Evolutionary conservation across 2,113 vertebrate species (phyloP).

Genomic region (Indicator maculatus): DNA sequence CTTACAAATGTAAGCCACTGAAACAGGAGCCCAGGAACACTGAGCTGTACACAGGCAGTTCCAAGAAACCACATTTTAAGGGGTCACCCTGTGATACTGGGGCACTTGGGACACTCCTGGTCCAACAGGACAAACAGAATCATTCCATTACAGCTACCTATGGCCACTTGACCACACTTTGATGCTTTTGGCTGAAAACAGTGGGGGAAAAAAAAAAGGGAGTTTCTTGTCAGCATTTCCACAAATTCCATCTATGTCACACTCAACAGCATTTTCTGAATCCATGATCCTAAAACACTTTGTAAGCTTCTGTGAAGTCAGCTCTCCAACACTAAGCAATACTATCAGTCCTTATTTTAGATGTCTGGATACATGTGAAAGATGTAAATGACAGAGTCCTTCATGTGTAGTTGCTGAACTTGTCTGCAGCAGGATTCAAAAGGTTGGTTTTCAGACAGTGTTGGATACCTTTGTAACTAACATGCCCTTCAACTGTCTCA

Average conservation of each 20-base stretch:
- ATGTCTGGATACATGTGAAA: rapidly evolving
- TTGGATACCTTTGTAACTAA: background rate
- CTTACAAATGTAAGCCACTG: background rate
- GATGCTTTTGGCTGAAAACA: background rate
- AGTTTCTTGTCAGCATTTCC: background rate
- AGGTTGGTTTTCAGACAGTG: background rate
- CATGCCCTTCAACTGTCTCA: background rate
- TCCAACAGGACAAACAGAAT: background rate
- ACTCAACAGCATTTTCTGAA: background rate
- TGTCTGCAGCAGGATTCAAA: background rate
- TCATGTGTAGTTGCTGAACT: rapidly evolving
- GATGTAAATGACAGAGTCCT: background rate
- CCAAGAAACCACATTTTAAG: rapidly evolving
- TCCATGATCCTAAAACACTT: background rate
- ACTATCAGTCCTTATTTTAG: background rate
- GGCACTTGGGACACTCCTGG: rapidly evolving
- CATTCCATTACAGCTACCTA: background rate
- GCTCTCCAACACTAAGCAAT: background rate
- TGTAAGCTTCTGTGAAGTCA: background rate
- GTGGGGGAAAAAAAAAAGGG: background rate
- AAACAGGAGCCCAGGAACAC: background rate
- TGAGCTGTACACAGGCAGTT: rapidly evolving
- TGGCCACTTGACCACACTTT: background rate
- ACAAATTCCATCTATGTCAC: background rate
- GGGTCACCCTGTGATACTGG: background rate